These are phyloP conservation scores for Hermetia illucens DNA, from an alignment of 1,140 invertebrate species.

Conservation along the genomic window DNA sequence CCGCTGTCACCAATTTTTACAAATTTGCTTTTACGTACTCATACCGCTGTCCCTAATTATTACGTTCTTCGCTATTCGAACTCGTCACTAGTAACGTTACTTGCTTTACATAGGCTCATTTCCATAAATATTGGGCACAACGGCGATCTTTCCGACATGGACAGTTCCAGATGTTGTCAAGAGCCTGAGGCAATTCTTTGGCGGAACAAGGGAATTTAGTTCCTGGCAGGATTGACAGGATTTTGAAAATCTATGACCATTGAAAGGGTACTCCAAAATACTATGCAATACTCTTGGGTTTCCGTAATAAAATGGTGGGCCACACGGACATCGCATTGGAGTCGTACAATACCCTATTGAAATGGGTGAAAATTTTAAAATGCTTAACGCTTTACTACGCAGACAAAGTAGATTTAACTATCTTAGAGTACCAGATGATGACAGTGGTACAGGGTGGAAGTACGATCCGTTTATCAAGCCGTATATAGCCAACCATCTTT, in stretches of 20 bases:
- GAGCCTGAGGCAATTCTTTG: constrained; percentile 2
- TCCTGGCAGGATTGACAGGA: constrained; percentile 5
- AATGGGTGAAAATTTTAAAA: constrained; percentile 1
- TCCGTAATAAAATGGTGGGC: constrained; percentile 1
- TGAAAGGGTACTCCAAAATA: not conserved
- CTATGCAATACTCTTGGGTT: not conserved
- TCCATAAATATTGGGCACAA: too few species aligned
- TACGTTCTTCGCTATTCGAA: too few species aligned
- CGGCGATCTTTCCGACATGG: too few species aligned
- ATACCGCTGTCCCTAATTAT: too few species aligned
- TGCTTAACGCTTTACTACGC: constrained; percentile 2
- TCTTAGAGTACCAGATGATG: constrained; percentile 1
- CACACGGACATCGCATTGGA: constrained; percentile 1
- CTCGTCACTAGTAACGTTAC: too few species aligned
- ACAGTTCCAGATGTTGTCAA: constrained; percentile 2
- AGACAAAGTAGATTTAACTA: constrained; percentile 4
- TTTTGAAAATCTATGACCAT: constrained; percentile 1
- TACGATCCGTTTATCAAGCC: not conserved
- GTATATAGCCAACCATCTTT: constrained; percentile 2
- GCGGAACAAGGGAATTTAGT: constrained; percentile 1
- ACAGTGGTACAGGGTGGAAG: not conserved
- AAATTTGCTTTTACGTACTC: too few species aligned
- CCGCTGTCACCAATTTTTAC: too few species aligned
- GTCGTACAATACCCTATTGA: not conserved
- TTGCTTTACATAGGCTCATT: too few species aligned